A percentile compares a stretch with the other conserved stretches of the same genome.
Evolutionary conservation across 2,797 vertebrate genomes (phyloP).

Genomic region (Scarus forsteni): DNA sequence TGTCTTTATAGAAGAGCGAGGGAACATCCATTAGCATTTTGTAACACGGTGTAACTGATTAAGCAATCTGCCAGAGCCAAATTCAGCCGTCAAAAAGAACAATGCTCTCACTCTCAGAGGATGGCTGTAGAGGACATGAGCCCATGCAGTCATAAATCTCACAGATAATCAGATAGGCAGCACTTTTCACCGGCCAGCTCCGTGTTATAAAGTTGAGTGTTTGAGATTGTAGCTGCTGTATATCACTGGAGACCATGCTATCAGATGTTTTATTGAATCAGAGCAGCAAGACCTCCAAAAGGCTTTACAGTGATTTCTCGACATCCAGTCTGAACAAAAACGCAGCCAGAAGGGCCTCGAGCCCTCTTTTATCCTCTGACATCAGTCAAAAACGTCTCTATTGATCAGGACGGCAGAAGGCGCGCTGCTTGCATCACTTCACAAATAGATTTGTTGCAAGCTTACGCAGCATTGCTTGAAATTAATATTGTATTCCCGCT

Average conservation of each 20-base stretch:
- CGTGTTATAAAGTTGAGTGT: conserved; percentile 22
- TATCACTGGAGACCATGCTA: conserved; percentile 14
- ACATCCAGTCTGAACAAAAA: not conserved
- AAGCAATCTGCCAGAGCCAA: not conserved
- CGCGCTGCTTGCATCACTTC: not conserved
- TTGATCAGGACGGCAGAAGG: conserved; percentile 5
- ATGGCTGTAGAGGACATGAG: conserved; percentile 31
- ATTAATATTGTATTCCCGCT: not conserved
- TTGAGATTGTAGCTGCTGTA: conserved; percentile 2
- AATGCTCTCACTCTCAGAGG: conserved; percentile 19
- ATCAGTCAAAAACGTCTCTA: not conserved
- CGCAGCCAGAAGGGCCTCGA: not conserved
- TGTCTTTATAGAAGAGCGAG: not conserved
- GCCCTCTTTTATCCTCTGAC: not conserved
- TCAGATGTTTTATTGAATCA: conserved; percentile 25
- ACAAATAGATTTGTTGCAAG: not conserved
- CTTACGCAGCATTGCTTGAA: not conserved
- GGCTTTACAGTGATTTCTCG: not conserved
- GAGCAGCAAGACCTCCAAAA: not conserved
- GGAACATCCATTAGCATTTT: conserved; percentile 14
- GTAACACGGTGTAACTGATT: not conserved
- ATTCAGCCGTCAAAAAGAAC: conserved; percentile 26
- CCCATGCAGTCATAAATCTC: conserved; percentile 33
- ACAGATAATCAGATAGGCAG: conserved; percentile 26
- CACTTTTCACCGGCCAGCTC: conserved; percentile 11